Evolutionary conservation across 1,140 invertebrate genomes (phyloP).

Genomic region (Metaphire vulgaris): DNA sequence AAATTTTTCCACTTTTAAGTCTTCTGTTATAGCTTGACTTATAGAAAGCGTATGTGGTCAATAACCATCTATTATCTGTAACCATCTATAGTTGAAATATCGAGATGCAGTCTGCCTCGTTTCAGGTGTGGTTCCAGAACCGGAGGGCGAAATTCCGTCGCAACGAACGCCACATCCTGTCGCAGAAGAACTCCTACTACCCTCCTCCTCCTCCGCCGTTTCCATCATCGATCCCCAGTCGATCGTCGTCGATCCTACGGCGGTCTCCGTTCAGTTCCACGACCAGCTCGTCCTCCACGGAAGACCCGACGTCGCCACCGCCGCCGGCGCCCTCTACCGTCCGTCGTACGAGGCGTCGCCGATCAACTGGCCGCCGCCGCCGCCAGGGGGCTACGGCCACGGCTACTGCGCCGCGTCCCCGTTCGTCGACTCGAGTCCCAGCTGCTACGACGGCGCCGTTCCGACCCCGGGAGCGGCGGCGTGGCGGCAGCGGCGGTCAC

Average conservation of each 20-base stretch:
- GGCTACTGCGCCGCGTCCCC: neutral
- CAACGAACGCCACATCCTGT: slow-evolving; percentile 56
- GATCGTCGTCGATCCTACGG: too few species aligned
- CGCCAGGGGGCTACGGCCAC: neutral
- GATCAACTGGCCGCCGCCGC: too few species aligned
- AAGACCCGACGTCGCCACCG: neutral
- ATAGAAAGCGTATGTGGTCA: too few species aligned
- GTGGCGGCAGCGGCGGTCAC: neutral
- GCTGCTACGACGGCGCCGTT: neutral
- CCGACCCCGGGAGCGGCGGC: neutral
- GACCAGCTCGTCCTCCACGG: neutral
- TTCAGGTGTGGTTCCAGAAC: slow-evolving; percentile 98
- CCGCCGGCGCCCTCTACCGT: neutral
- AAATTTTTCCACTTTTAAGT: too few species aligned
- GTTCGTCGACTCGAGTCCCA: neutral
- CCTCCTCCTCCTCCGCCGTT: slow-evolving; percentile 1
- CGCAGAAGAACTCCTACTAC: slow-evolving; percentile 43
- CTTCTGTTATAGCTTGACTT: too few species aligned
- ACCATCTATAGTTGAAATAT: too few species aligned
- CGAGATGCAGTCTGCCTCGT: too few species aligned
- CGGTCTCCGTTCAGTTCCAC: neutral
- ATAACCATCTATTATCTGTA: too few species aligned
- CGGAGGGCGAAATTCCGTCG: slow-evolving; percentile 83
- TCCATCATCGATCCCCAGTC: too few species aligned
- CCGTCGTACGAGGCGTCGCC: too few species aligned